phyloP scores from a whole-genome alignment of 1,140 invertebrate species.

The Phthorimaea operculella region DNA sequence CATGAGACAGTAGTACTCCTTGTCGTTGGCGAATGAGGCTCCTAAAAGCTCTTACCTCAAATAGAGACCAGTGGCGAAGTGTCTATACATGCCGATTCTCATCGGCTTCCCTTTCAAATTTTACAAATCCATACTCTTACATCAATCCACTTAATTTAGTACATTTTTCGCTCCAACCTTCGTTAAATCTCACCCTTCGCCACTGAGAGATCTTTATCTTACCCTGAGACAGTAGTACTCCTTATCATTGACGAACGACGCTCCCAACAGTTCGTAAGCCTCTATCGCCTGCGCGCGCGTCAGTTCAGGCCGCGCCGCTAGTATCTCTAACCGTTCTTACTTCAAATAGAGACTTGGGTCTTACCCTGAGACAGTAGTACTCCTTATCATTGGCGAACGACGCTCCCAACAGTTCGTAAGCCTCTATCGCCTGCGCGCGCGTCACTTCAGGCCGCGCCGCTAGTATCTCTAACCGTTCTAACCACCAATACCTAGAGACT shows the following conservation, averaged over 20 bases:
- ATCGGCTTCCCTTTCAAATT: too few species aligned
- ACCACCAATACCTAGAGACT: too few species aligned
- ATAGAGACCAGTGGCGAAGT: too few species aligned
- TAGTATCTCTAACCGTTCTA: conserved; percentile 87
- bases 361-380: conserved; percentile 85
- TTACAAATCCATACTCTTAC: too few species aligned
- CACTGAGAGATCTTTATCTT: too few species aligned
- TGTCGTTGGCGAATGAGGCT: conserved; percentile 93
- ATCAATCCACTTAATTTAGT: too few species aligned
- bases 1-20: conserved; percentile 85
- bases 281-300: conserved; percentile 82
- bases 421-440: conserved; percentile 83
- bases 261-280: conserved; percentile 89
- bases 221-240: conserved; percentile 84
- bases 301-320: conserved; percentile 75
- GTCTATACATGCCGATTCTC: too few species aligned
- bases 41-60: conserved; percentile 91
- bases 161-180: too few species aligned
- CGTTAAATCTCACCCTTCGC: too few species aligned
- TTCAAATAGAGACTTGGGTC: too few species aligned
- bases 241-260: conserved; percentile 93
- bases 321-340: too few species aligned
- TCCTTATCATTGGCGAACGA: conserved; percentile 95
- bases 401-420: conserved; percentile 89
- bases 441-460: conserved; percentile 74